Evolutionary conservation across 2,797 vertebrate species (phyloP).

Genomic region (Anolis apletophallus): DNA sequence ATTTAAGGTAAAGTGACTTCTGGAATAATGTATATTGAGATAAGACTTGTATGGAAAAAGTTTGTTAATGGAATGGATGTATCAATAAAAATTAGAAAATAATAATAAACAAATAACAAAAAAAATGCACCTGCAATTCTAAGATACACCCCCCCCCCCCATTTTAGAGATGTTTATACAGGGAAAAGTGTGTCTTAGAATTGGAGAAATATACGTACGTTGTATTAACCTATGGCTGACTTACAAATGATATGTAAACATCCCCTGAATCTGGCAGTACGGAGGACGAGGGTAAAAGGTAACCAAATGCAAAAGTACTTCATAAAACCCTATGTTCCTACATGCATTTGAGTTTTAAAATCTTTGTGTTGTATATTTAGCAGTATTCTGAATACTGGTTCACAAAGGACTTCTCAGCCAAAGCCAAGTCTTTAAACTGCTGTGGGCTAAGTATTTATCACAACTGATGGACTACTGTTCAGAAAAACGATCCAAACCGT

Average conservation of each 20-base stretch:
- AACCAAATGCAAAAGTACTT: background rate
- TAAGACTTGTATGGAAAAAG: no score
- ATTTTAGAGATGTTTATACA: no score
- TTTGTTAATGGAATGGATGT: no score
- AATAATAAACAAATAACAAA: no score
- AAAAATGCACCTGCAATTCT: no score
- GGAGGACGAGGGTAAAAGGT: background rate
- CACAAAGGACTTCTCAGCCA: background rate
- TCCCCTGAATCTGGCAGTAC: background rate
- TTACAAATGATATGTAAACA: background rate
- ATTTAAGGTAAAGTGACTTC: no score
- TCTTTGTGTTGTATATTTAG: background rate
- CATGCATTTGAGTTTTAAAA: background rate
- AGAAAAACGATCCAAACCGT: background rate
- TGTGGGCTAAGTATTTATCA: accelerated
- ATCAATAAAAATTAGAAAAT: no score
- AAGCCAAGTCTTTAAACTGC: background rate
- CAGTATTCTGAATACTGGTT: background rate
- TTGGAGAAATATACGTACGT: no score
- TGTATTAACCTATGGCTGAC: background rate
- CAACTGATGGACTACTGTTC: background rate
- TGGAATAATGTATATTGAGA: no score
- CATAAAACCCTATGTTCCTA: background rate
- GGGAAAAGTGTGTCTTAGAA: no score
- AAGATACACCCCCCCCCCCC: no score